Base-by-base conservation (phyloP, 2,888 invertebrate genomes). In the Julus scanicus region DNA sequence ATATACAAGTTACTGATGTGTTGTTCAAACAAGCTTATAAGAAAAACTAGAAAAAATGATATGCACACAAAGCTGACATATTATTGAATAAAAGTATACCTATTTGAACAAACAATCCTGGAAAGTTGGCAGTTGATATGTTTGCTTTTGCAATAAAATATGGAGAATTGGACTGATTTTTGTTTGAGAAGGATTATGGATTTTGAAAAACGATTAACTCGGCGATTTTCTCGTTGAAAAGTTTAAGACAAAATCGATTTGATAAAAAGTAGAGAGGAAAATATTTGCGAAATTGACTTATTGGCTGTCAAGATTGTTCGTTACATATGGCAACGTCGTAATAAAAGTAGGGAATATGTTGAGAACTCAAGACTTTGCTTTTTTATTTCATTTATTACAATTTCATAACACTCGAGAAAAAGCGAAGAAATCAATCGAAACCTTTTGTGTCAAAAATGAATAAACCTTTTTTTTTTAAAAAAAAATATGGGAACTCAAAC, bases 231-330 rank as follows among this genome's bases (percentile, higher is more conserved):
- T 63, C n/a, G n/a, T 63, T n/a, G 63, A n/a, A 63, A 63, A 63
- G n/a, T 63, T 63, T 63, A 63, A 63, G 63, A 63, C 63, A 44
- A 63, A 63, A 63, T 63, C 63, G 63, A n/a, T 63, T 63, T 63
- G 63, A 17, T 63, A 63, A 63, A 17, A 63, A 63, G 63, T 5
- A n/a, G 63, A n/a, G 29, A 63, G n/a, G 5, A 44, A 63, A 63
- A n/a, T 63, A 63, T 63, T 63, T 17, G 63, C n/a, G 63, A 63
- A 63, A 63, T 63, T 63, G 63, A 63, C 63, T 63, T 63, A 63
- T 63, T 63, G 63, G 63, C n/a, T 63, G 63, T 63, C 63, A 63
- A 63, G 63, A 15, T n/a, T n/a, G 17, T 3, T 63, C n/a, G n/a
- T 63, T n/a, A n/a, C n/a, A n/a, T 63, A 63, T 63, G 63, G 63